Base-by-base conservation (phyloP, 2,113 vertebrate species). In the Blennius ocellaris region DNA sequence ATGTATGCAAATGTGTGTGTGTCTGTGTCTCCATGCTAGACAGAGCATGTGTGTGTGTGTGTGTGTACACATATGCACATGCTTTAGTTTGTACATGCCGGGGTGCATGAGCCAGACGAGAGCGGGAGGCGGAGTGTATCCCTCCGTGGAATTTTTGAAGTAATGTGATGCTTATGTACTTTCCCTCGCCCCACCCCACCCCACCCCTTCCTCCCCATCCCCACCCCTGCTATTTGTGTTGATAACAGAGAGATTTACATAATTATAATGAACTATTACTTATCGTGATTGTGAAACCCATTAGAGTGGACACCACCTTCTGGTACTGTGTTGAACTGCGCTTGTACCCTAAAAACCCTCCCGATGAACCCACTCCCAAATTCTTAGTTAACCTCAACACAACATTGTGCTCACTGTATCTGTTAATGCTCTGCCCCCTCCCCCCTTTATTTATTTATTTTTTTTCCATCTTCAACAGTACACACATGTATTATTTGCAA, bases 281-380 rank as follows among this genome's bases (percentile, higher is more conserved):
- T 90, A 87, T 88, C 51, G 91, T 92, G 89, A 92, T 92, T 58
- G 87, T 91, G 90, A 91, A 79, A 79, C 79, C 83, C 82, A 83
- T 84, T 72, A 83, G 81, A 86, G 89, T 89, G 90, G 84, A 89
- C 76, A 64, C 84, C 80, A 76, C 85, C 88, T 81, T 73, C 83
- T 89, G 90, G 88, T 85, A 81, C 82, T 79, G 83, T 86, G 83
- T 90, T 90, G 81, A 89, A 81, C 86, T 91, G 88, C 80, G 81
- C 85, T 77, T 56, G 48, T 69, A 78, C 74, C 82, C 80, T 52
- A 2, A 49, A 65, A 49, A 47, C 59, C 37, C 6, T 30, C 21
- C 21, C 21, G 12, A 62, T n/a, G 8, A 68, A 67, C 66, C 43
- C 69, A 12, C 69, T 68, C 62, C 73, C n/a, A 7, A 44, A 76